A percentile compares a stretch with the other conserved stretches of the same genome.
Conservation (phyloP, 2,888 invertebrate species). For the Euclidia mi region DNA sequence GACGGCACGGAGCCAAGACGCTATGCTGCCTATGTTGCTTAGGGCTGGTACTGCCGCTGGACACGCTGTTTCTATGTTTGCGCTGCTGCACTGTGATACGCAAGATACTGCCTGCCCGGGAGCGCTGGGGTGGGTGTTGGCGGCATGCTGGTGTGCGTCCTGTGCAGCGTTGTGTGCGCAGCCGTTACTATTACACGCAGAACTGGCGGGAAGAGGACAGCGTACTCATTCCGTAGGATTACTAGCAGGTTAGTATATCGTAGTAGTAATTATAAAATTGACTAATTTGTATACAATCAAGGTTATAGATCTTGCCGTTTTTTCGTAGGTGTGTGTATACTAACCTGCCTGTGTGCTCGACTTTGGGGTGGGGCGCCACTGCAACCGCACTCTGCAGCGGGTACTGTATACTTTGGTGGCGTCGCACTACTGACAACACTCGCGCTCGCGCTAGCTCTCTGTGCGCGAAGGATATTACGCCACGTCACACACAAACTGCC, state of each 20-base stretch:
- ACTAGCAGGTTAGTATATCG: constrained; percentile 88
- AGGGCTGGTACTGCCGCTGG: constrained; percentile 80
- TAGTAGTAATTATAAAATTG: not conserved
- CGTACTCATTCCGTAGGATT: constrained; percentile 92
- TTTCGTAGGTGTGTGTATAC: constrained; percentile 91
- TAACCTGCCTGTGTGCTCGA: constrained; percentile 92
- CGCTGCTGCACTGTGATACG: constrained; percentile 79
- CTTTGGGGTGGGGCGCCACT: constrained; percentile 91
- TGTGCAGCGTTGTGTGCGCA: constrained; percentile 93
- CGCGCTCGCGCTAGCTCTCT: constrained; percentile 92
- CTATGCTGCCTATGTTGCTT: constrained; percentile 72
- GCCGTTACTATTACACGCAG: constrained; percentile 92
- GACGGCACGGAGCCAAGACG: constrained; percentile 59
- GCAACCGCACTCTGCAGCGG: constrained; percentile 89
- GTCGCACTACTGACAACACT: constrained; percentile 92
- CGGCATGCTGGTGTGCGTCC: constrained; percentile 91
- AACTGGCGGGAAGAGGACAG: constrained; percentile 91
- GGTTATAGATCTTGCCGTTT: constrained; percentile 1
- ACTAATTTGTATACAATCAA: not conserved
- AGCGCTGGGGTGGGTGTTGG: constrained; percentile 93
- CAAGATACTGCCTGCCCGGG: constrained; percentile 83
- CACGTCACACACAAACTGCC: constrained; percentile 91
- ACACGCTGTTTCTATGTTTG: constrained; percentile 79
- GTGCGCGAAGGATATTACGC: constrained; percentile 91
- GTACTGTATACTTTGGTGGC: constrained; percentile 92